phyloP scores from a whole-genome alignment of 1,140 invertebrate genomes.

The Anthonomus grandis region DNA sequence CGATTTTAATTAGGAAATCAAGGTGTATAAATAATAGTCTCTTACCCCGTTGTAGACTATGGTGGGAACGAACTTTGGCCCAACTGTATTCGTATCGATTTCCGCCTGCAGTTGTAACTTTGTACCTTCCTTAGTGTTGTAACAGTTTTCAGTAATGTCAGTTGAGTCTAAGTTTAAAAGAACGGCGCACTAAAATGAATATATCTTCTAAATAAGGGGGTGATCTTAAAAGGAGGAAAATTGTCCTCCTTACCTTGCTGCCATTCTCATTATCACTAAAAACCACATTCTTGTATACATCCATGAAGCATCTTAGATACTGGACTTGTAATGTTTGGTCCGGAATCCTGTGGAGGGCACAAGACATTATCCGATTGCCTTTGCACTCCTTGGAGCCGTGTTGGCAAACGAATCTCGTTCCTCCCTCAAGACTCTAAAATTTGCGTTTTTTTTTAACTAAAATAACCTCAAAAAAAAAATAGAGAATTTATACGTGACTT shows the following conservation, averaged over 20 bases:
- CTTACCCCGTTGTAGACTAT: slow-evolving; percentile 56
- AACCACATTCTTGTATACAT: slow-evolving; percentile 22
- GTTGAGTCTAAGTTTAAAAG: slow-evolving; percentile 44
- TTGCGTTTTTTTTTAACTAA: background rate
- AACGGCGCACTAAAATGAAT: slow-evolving; percentile 52
- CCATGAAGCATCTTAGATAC: slow-evolving; percentile 44
- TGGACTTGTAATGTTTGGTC: slow-evolving; percentile 37
- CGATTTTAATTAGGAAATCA: background rate
- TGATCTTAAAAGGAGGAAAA: too few species aligned
- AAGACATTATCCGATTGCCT: slow-evolving; percentile 41
- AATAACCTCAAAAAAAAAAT: too few species aligned
- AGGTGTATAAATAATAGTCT: slow-evolving; percentile 5
- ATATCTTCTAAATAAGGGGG: background rate
- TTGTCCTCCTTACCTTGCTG: slow-evolving; percentile 30
- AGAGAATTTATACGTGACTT: slow-evolving; percentile 56
- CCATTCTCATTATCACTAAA: slow-evolving; percentile 31
- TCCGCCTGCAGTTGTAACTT: slow-evolving; percentile 56
- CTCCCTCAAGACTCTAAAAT: slow-evolving; percentile 36
- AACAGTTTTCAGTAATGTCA: slow-evolving; percentile 48
- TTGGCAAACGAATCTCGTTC: slow-evolving; percentile 39
- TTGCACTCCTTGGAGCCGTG: slow-evolving; percentile 42
- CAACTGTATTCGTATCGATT: slow-evolving; percentile 52
- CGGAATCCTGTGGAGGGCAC: slow-evolving; percentile 31
- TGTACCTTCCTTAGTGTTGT: slow-evolving; percentile 50
- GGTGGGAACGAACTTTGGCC: slow-evolving; percentile 61